A percentile compares a stretch with the other conserved stretches of the same genome.
Conservation (phyloP, 2,797 vertebrate genomes). For the Bovichtus variegatus region DNA sequence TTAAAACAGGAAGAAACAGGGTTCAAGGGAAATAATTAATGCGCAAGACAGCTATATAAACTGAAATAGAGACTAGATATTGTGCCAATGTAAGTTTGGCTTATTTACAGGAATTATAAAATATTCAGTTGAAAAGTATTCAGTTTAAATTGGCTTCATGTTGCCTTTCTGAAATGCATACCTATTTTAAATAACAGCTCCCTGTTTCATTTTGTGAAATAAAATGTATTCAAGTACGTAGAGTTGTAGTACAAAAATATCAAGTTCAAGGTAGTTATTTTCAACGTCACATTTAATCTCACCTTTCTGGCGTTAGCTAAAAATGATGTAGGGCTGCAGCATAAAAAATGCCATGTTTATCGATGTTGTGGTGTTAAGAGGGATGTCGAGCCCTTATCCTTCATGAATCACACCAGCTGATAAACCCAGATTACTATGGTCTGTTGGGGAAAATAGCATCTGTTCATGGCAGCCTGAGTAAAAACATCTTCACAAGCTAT, state of each 20-base stretch:
- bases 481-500: conserved; percentile 52
- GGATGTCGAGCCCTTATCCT: conserved; percentile 10
- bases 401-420: conserved; percentile 51
- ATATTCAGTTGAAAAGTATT: neutral
- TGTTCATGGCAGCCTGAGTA: conserved; percentile 37
- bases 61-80: neutral
- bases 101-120: neutral
- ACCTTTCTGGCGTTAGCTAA: neutral
- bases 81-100: neutral
- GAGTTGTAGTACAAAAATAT: no score
- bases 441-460: conserved; percentile 47
- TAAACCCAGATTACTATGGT: conserved; percentile 47
- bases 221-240: no score
- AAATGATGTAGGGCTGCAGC: neutral
- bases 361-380: conserved; percentile 27
- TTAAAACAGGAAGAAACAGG: neutral
- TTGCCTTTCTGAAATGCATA: neutral
- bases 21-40: neutral
- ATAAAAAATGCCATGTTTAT: conserved; percentile 25
- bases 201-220: neutral
- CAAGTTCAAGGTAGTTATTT: neutral
- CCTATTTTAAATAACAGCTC: neutral
- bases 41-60: neutral
- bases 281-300: neutral
- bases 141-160: neutral